Base-by-base conservation (phyloP, 1,140 invertebrate species). In the Proales similis region DNA sequence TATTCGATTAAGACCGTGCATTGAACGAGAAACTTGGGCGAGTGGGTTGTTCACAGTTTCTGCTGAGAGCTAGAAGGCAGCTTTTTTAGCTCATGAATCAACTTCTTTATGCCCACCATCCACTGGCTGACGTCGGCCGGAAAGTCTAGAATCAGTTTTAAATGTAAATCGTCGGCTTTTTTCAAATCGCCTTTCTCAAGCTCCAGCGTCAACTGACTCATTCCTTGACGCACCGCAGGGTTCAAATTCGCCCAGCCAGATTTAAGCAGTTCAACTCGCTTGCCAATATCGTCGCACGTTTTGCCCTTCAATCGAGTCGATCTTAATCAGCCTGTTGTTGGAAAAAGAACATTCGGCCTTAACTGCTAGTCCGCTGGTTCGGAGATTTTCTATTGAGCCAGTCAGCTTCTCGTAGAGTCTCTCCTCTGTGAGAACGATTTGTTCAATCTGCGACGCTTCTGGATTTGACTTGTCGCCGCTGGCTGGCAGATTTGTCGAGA, bases 101-200 rank as follows among this genome's bases (percentile, higher is more conserved):
- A 57, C 20, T 57, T 57, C 45, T 57, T 57, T 9, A 57, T 27
- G 17, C 51, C 51, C 7, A 57, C 51, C 51, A 57, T 57, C 51
- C 51, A 57, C 45, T 57, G 51, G 45, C 51, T 57, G 32, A 57
- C 51, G 27, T 57, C 51, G 7, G 51, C 39, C 45, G 51, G 51
- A 57, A 38, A 57, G 20, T 57, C 51, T 17, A 57, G 22, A 26
- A 57, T 57, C 22, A 57, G 32, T 11, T 29, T 26, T 42, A 57
- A 24, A 42, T 57, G 51, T n/a, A 57, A 3, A 22, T 57, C 51
- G 32, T 57, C 32, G 1, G 51, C 51, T 22, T 6, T 43, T n/a
- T 43, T 57, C n/a, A 57, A 26, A 9, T 57, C 51, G 7, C 24
- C 27, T 24, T 39, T 42, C 12, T 57, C 20, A 36, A 57, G 30